Percentiles rank a stretch among this genome's conserved stretches.
Evolutionary conservation across 2,797 vertebrate species (phyloP).

Genomic region (Gambusia yucatana): DNA sequence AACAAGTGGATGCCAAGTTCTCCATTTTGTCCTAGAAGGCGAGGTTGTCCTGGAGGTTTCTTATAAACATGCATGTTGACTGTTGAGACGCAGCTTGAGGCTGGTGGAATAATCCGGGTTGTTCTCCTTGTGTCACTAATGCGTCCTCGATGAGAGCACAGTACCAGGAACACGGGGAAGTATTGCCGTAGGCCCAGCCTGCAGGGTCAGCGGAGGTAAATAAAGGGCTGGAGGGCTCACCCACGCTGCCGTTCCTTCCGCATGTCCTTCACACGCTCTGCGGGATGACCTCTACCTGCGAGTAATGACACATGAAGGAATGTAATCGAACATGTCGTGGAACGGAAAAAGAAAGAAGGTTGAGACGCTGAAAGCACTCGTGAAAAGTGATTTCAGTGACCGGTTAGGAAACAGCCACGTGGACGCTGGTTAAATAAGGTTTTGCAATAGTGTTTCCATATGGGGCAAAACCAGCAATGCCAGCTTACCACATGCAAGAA

Average conservation of each 20-base stretch:
- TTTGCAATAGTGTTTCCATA: slow-evolving; percentile 52
- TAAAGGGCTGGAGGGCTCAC: slow-evolving; percentile 47
- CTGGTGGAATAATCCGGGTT: slow-evolving; percentile 58
- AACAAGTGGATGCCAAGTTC: slow-evolving; percentile 16
- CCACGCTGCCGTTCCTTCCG: slow-evolving; percentile 38
- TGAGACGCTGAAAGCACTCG: neutral
- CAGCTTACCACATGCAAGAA: slow-evolving; percentile 55
- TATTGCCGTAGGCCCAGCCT: slow-evolving; percentile 54
- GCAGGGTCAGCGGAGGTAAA: slow-evolving; percentile 67
- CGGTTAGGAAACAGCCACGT: neutral
- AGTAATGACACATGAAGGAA: slow-evolving; percentile 32
- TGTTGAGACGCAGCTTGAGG: slow-evolving; percentile 50
- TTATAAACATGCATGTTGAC: slow-evolving; percentile 70
- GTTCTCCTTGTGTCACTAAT: slow-evolving; percentile 18
- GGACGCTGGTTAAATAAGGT: slow-evolving; percentile 51
- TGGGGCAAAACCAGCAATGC: slow-evolving; percentile 36
- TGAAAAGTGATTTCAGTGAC: slow-evolving; percentile 3
- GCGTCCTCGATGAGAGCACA: slow-evolving; percentile 32
- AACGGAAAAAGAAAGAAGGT: neutral
- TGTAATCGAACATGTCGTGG: neutral
- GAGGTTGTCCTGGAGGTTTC: slow-evolving; percentile 51
- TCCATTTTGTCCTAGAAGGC: slow-evolving; percentile 49
- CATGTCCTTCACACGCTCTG: slow-evolving; percentile 66
- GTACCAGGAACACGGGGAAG: slow-evolving; percentile 50
- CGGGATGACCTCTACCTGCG: slow-evolving; percentile 49